phyloP scores from a whole-genome alignment of 2,888 invertebrate species.

The Dicyrtomina minuta region DNA sequence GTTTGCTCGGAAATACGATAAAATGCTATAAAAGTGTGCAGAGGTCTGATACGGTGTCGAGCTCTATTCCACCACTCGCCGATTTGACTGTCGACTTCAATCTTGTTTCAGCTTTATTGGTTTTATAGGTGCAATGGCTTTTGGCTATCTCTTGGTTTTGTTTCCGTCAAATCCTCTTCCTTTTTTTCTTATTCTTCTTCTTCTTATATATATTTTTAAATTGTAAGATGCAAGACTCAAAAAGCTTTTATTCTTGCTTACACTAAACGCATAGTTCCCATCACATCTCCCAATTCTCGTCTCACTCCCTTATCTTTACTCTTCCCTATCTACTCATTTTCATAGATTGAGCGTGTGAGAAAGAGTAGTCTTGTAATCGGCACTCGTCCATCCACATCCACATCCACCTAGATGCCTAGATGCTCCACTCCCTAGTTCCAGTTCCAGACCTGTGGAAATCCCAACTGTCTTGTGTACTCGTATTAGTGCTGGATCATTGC shows the following conservation, averaged over 20 bases:
- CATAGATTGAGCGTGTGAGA: not conserved
- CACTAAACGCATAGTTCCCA: not conserved
- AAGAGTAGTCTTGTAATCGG: not conserved
- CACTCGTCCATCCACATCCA: no score
- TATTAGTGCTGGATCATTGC: not conserved
- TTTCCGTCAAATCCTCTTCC: constrained; percentile 16
- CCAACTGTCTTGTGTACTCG: not conserved
- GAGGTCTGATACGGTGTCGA: constrained; percentile 23
- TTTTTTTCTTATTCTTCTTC: constrained; percentile 9
- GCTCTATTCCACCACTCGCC: constrained; percentile 19
- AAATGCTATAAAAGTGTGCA: constrained; percentile 44
- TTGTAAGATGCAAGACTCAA: not conserved
- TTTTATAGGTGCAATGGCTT: constrained; percentile 47
- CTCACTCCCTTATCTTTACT: not conserved
- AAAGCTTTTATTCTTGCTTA: not conserved
- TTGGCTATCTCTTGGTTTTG: constrained; percentile 30
- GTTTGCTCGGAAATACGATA: constrained; percentile 47
- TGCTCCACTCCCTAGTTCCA: no score
- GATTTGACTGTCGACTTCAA: constrained; percentile 44
- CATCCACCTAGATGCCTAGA: no score
- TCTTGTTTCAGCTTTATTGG: constrained; percentile 51
- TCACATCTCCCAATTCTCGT: not conserved
- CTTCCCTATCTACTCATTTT: not conserved
- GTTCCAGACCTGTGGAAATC: no score
- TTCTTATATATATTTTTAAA: no score